Conservation (phyloP, 2,888 invertebrate species). For the Ophion ellenae region DNA sequence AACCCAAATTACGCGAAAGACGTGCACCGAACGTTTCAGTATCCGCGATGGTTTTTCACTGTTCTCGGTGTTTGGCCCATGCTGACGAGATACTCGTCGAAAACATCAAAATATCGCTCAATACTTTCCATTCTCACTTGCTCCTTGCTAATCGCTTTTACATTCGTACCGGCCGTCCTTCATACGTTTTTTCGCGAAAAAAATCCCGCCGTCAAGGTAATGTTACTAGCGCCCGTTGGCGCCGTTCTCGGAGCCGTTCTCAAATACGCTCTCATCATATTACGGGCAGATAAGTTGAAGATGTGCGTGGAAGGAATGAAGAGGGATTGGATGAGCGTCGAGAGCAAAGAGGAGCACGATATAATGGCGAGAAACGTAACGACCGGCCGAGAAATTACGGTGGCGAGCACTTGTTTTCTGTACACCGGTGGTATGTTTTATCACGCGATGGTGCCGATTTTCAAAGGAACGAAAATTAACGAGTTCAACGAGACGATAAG, state of each 20-base stretch:
- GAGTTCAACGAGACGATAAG: conserved; percentile 69
- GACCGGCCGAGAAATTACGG: conserved; percentile 58
- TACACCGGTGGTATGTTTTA: conserved; percentile 62
- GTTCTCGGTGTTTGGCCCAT: conserved; percentile 53
- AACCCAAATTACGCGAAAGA: conserved; percentile 32
- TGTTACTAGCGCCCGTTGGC: conserved; percentile 31
- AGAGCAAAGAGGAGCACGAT: conserved; percentile 31
- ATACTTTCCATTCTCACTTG: conserved; percentile 26
- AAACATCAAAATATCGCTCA: neutral
- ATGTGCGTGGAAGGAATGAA: conserved; percentile 71
- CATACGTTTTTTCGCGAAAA: conserved; percentile 40
- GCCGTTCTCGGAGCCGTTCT: conserved; percentile 10
- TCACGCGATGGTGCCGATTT: conserved; percentile 57
- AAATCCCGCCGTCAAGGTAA: neutral
- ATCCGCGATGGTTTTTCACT: conserved; percentile 45
- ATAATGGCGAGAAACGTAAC: conserved; percentile 58
- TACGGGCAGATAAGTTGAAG: conserved; percentile 25
- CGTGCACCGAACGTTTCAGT: conserved; percentile 25
- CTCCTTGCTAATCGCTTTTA: conserved; percentile 21
- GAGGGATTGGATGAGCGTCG: conserved; percentile 71
- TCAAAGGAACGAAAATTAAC: conserved; percentile 46
- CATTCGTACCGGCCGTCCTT: conserved; percentile 23
- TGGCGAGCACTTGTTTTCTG: conserved; percentile 67
- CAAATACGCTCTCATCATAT: conserved; percentile 23
- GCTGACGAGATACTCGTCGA: conserved; percentile 38